Evolutionary conservation across 2,888 invertebrate genomes (phyloP), one percentile per base, ranked within the genome.

Genomic region (Trachelus tabidus): DNA sequence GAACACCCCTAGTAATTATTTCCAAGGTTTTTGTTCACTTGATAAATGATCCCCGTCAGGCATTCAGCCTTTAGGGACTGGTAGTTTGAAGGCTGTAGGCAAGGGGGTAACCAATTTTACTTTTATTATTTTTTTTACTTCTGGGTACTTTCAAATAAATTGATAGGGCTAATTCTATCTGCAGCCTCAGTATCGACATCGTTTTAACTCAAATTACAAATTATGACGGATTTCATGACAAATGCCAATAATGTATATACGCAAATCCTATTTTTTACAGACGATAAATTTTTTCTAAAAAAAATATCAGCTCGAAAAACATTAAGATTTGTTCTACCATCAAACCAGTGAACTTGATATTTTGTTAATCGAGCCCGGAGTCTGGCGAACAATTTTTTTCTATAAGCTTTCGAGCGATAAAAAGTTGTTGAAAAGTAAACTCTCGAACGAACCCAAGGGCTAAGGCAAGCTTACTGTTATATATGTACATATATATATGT

Each of bases 21-120:
- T 76, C 73, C 35, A 78, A 75, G 76, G 73, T 78, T 78, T 78
- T 78, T 78, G 78, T 78, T 76, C 78, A 15, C 75, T 73, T 78
- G 78, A 78, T 75, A 73, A 78, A 78, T 76, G 78, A 78, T 69
- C 40, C 76, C 68, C 73, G 73, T 75, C 78, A 73, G 35, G 73
- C 75, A 69, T n/a, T 68, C 68, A 37, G n/a, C 34, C 31, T 12
- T 71, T 12, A 71, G 71, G 71, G 71, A 30, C 31, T 34, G 31
- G 71, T 23, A 30, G 33, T 31, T 23, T 30, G 12, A 34, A 12
- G 71, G 30, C 15, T 34, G 71, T 33, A 71, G 30, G 30, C 23
- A 71, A 31, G 71, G 30, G 33, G 3, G 71, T 11, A 23, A 71
- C 31, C 33, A 30, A 71, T 71, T 71, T 71, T 30, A 30, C 11